Evolutionary conservation across 92 coral and sea anemone genomes (phyloP), one percentile per base, ranked within the genome.

Genomic region (Siderastrea radians): DNA sequence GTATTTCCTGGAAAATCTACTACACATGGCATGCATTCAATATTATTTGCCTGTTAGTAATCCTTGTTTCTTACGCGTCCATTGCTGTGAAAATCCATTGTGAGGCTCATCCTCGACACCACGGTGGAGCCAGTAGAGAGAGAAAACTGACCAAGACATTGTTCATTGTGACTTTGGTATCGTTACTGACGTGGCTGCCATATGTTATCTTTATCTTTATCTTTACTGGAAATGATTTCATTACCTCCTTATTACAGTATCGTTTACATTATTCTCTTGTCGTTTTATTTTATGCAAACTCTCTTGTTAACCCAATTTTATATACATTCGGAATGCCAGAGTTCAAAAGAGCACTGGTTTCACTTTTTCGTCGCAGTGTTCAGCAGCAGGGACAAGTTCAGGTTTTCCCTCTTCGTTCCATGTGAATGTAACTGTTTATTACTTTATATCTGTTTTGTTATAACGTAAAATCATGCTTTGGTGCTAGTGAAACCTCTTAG

Each of bases 131-230:
- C 14, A 60, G n/a, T 14, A 60, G 65, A 1, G 65, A 60, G 15
- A 17, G 69, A 64, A 64, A 64, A 16, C 69, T 64, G 69, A 64
- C 69, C 38, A 64, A 64, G 69, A 64, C 69, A 64, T n/a, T 64
- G 44, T 64, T 64, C 69, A 64, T 64, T 64, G 3, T 19, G 69
- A 64, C 69, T n/a, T 15, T 64, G 15, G n/a, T 19, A 16, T 64
- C 69, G 2, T n/a, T 64, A 14, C 69, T 64, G 69, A 15, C 17
- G 45, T 3, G 6, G 69, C 69, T 64, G 69, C 69, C 69, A 1
- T 16, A 3, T 3, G 4, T 16, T 17, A 16, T 64, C 38, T 16
- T 43, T 15, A 16, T 64, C 17, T 44, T 4, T 64, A 7, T 0
- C 1, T n/a, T 0, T 3, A n/a, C 5, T 15, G 4, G 44, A 4